phyloP scores from a whole-genome alignment of 2,113 vertebrate species.

The Mirounga angustirostris region DNA sequence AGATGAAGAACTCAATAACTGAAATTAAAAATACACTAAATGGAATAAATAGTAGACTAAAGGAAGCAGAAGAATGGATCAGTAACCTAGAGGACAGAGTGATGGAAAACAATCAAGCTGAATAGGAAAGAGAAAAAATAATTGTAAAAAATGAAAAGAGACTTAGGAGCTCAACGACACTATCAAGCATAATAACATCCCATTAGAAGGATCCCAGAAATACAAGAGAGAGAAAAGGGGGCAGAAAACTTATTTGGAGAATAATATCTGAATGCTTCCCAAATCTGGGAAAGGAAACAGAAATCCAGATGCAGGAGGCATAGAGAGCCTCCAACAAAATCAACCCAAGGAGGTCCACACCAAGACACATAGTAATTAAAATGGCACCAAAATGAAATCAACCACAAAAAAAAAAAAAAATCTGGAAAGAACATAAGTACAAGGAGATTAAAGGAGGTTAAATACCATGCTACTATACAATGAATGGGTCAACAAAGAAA shows the following conservation, averaged over 20 bases:
- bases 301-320: background rate
- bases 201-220: background rate
- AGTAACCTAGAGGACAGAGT: background rate
- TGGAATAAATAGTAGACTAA: background rate
- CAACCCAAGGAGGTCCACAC: background rate
- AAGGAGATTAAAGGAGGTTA: background rate
- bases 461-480: background rate
- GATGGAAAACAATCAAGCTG: background rate
- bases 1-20: background rate
- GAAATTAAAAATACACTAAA: background rate
- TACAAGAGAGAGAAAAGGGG: background rate
- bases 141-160: background rate
- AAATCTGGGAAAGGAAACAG: background rate
- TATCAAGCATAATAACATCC: background rate
- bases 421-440: background rate
- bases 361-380: background rate
- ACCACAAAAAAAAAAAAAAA: background rate
- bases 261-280: background rate
- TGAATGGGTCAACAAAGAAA: background rate
- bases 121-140: background rate
- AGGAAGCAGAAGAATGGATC: background rate
- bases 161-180: background rate
- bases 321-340: background rate
- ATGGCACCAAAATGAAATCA: background rate
- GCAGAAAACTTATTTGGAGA: background rate